Percentiles rank a stretch among this genome's conserved stretches.
phyloP scores from a whole-genome alignment of 2,888 invertebrate species.

The Diabrotica balteata region DNA sequence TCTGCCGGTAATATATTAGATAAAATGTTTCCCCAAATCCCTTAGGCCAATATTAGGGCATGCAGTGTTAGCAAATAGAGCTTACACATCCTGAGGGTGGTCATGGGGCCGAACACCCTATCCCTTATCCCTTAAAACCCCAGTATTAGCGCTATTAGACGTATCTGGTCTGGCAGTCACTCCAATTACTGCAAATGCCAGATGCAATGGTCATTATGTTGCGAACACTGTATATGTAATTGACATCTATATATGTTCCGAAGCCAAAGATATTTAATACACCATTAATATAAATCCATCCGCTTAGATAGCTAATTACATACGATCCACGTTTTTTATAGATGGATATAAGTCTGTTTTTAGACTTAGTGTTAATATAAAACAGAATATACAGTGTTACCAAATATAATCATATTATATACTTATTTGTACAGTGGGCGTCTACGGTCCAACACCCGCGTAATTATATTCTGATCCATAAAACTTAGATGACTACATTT shows the following conservation, averaged over 20 bases:
- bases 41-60: conserved; percentile 56
- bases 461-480: too few relatives aligned
- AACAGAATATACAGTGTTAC: too few relatives aligned
- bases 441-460: too few relatives aligned
- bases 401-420: too few relatives aligned
- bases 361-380: too few relatives aligned
- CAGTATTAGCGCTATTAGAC: conserved; percentile 56
- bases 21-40: conserved; percentile 52
- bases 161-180: conserved; percentile 55
- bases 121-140: conserved; percentile 44
- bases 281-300: conserved; percentile 22
- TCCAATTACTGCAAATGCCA: conserved; percentile 54
- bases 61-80: conserved; percentile 52
- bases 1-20: conserved; percentile 51
- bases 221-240: conserved; percentile 36
- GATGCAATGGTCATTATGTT: conserved; percentile 41
- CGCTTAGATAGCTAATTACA: conserved; percentile 13
- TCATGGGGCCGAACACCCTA: conserved; percentile 41
- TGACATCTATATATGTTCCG: conserved; percentile 35
- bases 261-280: conserved; percentile 28
- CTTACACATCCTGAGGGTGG: conserved; percentile 50
- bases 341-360: too few relatives aligned
- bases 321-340: too few relatives aligned
- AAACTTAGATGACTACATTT: too few relatives aligned
- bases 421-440: too few relatives aligned